Percentiles rank a stretch among this genome's conserved stretches.
phyloP scores from a whole-genome alignment of 2,888 invertebrate genomes.

The Lacanobia oleracea region DNA sequence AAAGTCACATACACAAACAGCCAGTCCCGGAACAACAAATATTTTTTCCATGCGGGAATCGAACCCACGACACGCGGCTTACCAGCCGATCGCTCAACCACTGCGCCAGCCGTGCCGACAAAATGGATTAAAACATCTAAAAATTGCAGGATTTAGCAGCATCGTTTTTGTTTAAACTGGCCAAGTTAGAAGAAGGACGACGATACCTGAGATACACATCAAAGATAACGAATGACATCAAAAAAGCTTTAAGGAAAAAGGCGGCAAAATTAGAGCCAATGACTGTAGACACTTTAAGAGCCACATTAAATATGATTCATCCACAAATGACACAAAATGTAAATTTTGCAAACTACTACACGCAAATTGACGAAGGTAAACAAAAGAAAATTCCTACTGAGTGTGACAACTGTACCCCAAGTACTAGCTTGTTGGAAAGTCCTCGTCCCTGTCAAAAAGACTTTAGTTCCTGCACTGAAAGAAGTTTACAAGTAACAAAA shows the following conservation, averaged over 20 bases:
- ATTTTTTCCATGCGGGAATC: too few species aligned
- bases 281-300: slow-evolving; percentile 75
- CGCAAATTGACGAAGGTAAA: slow-evolving; percentile 78
- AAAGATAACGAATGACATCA: slow-evolving; percentile 82
- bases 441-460: slow-evolving; percentile 45
- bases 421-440: slow-evolving; percentile 54
- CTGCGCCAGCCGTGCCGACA: too few species aligned
- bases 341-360: slow-evolving; percentile 75
- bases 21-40: too few species aligned
- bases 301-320: slow-evolving; percentile 75
- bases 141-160: slow-evolving; percentile 81
- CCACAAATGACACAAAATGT: slow-evolving; percentile 72
- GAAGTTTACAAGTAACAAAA: slow-evolving; percentile 64
- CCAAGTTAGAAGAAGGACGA: slow-evolving; percentile 82
- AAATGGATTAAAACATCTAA: too few species aligned
- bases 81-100: too few species aligned
- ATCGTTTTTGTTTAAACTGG: slow-evolving; percentile 76
- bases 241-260: slow-evolving; percentile 78
- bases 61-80: too few species aligned
- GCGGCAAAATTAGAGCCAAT: slow-evolving; percentile 71
- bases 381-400: slow-evolving; percentile 71
- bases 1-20: too few species aligned
- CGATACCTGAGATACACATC: slow-evolving; percentile 83
- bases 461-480: slow-evolving; percentile 24
- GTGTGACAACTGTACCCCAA: slow-evolving; percentile 53